Evolutionary conservation across 2,888 invertebrate species (phyloP).

Genomic region (Stratiomys singularior): DNA sequence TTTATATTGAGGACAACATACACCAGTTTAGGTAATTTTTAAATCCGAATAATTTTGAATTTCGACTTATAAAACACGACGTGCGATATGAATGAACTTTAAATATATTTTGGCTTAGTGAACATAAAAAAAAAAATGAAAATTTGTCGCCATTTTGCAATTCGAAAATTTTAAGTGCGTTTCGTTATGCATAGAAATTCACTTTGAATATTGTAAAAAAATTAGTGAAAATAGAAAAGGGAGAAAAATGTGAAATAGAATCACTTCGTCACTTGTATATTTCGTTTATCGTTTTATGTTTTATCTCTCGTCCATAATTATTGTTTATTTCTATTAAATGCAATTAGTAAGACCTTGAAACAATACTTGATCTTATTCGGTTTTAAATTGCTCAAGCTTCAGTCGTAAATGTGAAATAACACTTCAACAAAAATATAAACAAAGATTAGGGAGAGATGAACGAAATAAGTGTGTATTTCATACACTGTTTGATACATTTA

Average conservation of each 20-base stretch:
- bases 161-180: constrained; percentile 15
- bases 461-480: not conserved
- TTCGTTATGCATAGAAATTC: constrained; percentile 4
- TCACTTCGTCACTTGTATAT: constrained; percentile 1
- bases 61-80: not conserved
- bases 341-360: not conserved
- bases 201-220: not conserved
- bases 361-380: not conserved
- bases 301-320: not conserved
- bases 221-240: too few species aligned
- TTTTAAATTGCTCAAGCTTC: constrained; percentile 8
- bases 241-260: not conserved
- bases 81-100: not conserved
- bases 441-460: not conserved
- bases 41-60: not conserved
- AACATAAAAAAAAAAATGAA: not conserved
- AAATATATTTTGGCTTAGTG: not conserved
- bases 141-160: constrained; percentile 41
- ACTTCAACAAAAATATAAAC: not conserved
- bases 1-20: not conserved
- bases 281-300: not conserved
- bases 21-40: not conserved
- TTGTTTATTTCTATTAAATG: not conserved
- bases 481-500: not conserved
- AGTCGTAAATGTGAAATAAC: not conserved